Evolutionary conservation across 2,797 vertebrate genomes (phyloP).

Genomic region (Alca torda): DNA sequence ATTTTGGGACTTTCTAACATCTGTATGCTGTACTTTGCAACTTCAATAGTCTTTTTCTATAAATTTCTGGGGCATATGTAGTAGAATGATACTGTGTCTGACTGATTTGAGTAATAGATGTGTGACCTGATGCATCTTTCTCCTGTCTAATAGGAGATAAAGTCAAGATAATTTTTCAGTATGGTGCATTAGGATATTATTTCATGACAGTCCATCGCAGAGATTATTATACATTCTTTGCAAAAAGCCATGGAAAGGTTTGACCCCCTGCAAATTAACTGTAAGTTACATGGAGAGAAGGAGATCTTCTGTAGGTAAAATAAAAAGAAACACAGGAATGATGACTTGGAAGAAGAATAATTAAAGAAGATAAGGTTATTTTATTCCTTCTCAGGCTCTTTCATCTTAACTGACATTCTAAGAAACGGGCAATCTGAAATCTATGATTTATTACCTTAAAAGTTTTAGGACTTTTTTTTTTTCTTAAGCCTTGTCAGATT

Average conservation of each 20-base stretch:
- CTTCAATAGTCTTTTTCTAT: neutral
- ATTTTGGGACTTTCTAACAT: neutral
- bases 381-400: conserved; percentile 39
- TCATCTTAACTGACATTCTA: conserved; percentile 42
- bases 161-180: neutral
- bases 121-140: neutral
- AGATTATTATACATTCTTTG: neutral
- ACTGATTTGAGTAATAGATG: neutral
- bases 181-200: neutral
- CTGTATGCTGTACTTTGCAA: neutral
- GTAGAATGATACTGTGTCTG: neutral
- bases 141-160: neutral
- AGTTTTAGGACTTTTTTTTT: conserved; percentile 5
- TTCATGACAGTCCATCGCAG: neutral
- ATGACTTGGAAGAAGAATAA: conserved; percentile 11
- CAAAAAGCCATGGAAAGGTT: neutral
- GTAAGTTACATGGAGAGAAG: neutral
- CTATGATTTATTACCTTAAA: conserved; percentile 44
- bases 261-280: neutral
- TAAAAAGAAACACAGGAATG: neutral
- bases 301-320: neutral
- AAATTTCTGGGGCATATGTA: neutral
- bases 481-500: conserved; percentile 6
- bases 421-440: neutral
- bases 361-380: conserved; percentile 7